Percentiles rank a stretch among this genome's conserved stretches.
Conservation (phyloP, 2,797 vertebrate species). For the Periophthalmus magnuspinnatus region DNA sequence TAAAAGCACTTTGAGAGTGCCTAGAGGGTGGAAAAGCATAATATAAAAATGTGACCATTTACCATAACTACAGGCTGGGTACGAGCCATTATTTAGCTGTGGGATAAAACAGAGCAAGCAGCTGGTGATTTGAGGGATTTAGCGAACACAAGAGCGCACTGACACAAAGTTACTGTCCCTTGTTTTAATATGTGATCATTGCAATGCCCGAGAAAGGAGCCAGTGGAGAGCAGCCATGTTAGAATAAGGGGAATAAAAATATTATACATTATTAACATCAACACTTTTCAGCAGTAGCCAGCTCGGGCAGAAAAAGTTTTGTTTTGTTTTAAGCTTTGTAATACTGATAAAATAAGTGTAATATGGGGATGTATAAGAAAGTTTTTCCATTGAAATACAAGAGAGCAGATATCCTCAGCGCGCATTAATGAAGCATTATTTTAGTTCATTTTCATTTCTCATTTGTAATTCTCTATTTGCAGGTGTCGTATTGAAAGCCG, state of each 20-base stretch:
- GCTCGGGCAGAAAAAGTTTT: background rate
- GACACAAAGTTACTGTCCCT: conserved; percentile 39
- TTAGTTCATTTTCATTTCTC: background rate
- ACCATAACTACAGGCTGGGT: conserved; percentile 59
- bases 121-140: conserved; percentile 59
- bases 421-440: no score
- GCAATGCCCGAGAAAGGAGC: conserved; percentile 10
- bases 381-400: background rate
- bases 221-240: conserved; percentile 11
- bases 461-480: background rate
- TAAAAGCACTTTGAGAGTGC: no score
- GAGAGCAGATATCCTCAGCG: no score
- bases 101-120: conserved; percentile 60
- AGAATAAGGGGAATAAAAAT: background rate
- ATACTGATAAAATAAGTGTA: background rate
- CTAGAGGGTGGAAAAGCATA: no score
- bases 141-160: conserved; percentile 35
- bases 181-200: conserved; percentile 36
- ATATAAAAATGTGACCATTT: no score
- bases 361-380: background rate
- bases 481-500: no score
- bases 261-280: background rate
- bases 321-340: background rate
- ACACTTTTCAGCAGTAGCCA: background rate
- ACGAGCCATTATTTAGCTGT: conserved; percentile 59